Percentiles rank a stretch among this genome's conserved stretches.
Conservation (phyloP, 92 coral and sea anemone genomes). For the Epizoanthus illoricatus region DNA sequence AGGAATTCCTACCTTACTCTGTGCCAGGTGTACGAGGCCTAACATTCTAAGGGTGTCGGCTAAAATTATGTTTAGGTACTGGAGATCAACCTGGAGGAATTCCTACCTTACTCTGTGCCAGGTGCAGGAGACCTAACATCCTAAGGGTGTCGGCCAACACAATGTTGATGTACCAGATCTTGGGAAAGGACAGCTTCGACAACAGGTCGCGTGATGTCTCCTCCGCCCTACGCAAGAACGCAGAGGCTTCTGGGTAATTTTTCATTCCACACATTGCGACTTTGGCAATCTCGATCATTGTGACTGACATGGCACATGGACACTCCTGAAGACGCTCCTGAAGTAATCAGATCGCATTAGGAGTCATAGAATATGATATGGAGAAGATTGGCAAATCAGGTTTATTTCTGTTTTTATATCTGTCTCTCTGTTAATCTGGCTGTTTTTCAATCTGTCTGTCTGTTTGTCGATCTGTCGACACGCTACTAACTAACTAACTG, state of each 20-base stretch:
- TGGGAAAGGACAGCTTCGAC: conserved; percentile 17
- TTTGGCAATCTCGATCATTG: conserved; percentile 26
- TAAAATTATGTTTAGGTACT: too few relatives aligned
- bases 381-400: background rate
- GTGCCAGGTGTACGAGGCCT: too few relatives aligned
- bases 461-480: too few relatives aligned
- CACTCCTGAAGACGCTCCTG: conserved; percentile 23
- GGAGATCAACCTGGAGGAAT: too few relatives aligned
- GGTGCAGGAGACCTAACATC: conserved; percentile 15
- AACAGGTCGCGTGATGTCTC: background rate
- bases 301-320: background rate
- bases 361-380: background rate
- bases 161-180: background rate
- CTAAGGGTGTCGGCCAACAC: conserved; percentile 28
- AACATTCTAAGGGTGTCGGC: too few relatives aligned
- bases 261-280: conserved; percentile 25
- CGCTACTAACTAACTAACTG: too few relatives aligned
- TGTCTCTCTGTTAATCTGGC: too few relatives aligned
- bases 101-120: too few relatives aligned
- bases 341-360: background rate
- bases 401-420: too few relatives aligned
- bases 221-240: conserved; percentile 6
- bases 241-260: conserved; percentile 22
- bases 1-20: too few relatives aligned
- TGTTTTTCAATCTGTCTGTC: too few relatives aligned